Conservation (phyloP, 2,888 invertebrate genomes). For the Leucoma salicis region DNA sequence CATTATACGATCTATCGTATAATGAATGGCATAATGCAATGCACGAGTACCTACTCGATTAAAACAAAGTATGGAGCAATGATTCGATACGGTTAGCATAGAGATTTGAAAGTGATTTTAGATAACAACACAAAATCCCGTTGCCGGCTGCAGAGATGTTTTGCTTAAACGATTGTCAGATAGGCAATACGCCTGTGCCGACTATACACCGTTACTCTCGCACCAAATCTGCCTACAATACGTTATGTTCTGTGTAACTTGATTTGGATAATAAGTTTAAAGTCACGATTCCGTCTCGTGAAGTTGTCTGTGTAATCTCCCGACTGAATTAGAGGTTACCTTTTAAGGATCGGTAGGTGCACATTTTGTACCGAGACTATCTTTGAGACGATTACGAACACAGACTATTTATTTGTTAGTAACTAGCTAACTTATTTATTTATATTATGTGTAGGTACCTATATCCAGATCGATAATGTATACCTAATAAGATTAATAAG, state of each 20-base stretch:
- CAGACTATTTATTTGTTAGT: conserved; percentile 44
- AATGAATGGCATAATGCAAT: too few relatives aligned
- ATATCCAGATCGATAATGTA: too few relatives aligned
- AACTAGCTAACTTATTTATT: neutral
- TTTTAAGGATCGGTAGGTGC: conserved; percentile 62
- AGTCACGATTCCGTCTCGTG: conserved; percentile 72
- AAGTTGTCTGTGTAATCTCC: conserved; percentile 69
- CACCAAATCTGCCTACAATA: conserved; percentile 79
- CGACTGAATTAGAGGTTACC: conserved; percentile 66
- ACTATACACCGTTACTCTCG: conserved; percentile 66
- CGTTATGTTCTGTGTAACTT: conserved; percentile 60
- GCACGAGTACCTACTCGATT: conserved; percentile 6
- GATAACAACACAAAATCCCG: conserved; percentile 70
- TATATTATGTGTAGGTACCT: too few relatives aligned
- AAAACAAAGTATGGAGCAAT: conserved; percentile 21
- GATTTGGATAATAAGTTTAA: conserved; percentile 75
- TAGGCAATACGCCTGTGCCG: conserved; percentile 35
- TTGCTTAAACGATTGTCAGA: conserved; percentile 56
- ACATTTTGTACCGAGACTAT: conserved; percentile 56
- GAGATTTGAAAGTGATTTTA: conserved; percentile 61
- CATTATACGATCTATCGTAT: too few relatives aligned
- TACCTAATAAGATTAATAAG: too few relatives aligned
- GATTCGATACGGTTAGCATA: conserved; percentile 27
- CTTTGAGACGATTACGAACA: conserved; percentile 46
- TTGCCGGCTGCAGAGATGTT: conserved; percentile 57